Evolutionary conservation across 2,797 vertebrate genomes (phyloP).

Genomic region (Rousettus madagascariensis): DNA sequence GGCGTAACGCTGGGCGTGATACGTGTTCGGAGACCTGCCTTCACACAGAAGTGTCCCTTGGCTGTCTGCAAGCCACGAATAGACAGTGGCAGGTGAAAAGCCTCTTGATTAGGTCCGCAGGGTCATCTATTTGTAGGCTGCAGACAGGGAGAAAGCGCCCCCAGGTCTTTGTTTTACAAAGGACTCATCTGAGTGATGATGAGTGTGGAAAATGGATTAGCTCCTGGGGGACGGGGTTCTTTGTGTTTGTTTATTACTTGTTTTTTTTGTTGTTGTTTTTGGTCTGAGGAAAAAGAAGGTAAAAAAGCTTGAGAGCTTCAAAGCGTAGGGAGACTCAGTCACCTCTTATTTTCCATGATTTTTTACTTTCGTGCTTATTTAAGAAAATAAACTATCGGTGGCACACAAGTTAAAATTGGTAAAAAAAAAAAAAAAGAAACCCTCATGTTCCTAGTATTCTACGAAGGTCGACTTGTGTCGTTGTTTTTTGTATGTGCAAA

Average conservation of each 20-base stretch:
- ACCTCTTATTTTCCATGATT: not conserved
- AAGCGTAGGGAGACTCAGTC: not conserved
- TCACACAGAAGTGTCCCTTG: slow-evolving; percentile 7
- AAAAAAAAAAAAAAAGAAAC: not conserved
- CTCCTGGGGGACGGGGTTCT: slow-evolving; percentile 35
- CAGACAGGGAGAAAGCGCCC: slow-evolving; percentile 51
- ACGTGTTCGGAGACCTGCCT: not conserved
- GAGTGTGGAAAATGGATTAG: slow-evolving; percentile 74
- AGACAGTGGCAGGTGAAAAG: slow-evolving; percentile 74
- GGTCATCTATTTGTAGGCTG: slow-evolving; percentile 61
- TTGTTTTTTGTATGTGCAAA: not conserved
- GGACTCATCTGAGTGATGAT: slow-evolving; percentile 76
- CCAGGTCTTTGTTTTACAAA: slow-evolving; percentile 73
- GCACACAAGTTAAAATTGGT: not conserved
- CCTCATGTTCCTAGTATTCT: not conserved
- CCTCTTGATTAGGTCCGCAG: slow-evolving; percentile 78
- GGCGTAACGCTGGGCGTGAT: slow-evolving; percentile 8
- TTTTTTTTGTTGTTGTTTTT: slow-evolving; percentile 47
- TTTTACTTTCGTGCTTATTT: slow-evolving; percentile 40
- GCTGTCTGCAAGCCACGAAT: slow-evolving; percentile 51
- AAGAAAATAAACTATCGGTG: slow-evolving; percentile 36
- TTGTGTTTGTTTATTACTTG: slow-evolving; percentile 64
- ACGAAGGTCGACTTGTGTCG: not conserved
- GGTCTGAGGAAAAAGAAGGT: not conserved
- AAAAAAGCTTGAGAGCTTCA: not conserved